Evolutionary conservation across 37 sponge, comb jelly and placozoan species (phyloP), one percentile per base, ranked within the genome.

Genomic region (Trichoplax adhaerens): DNA sequence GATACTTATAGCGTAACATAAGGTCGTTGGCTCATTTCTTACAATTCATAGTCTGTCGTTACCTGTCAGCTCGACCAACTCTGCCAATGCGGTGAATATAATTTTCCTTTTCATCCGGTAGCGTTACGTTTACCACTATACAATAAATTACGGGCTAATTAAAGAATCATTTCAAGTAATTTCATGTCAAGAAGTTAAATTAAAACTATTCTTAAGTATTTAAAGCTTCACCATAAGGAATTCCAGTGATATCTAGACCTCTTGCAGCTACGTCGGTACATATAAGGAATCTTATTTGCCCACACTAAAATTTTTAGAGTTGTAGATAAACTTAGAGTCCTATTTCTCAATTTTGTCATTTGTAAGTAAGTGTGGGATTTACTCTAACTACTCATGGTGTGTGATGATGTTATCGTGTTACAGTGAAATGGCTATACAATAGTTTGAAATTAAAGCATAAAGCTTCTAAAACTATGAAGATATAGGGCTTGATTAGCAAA

Each of bases 181-280:
- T 8, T 60, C 12, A 29, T 29, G 29, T 29, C 29, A 29, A 29
- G 29, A 29, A 29, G 8, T 60, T 8, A 12, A 60, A 12, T n/a
- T 8, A 60, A 60, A 60, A 60, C 62, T n/a, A 60, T 8, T 12
- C 10, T n/a, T 8, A 8, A 12, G 12, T 6, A 8, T 8, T 68
- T 5, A 29, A 50, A 46, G 50, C 48, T 48, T 76, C 67, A 82
- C 83, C 82, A 74, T 74, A 95, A 10, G 96, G 96, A 51, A 90
- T 84, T 1, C 96, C 96, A n/a, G 70, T 74, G 47, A 95, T 79
- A 73, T 95, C 96, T 47, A 95, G 84, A 56, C 96, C 96, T 65
- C 96, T 70, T 1, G 96, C 96, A 55, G 96, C 96, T 0, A 95
- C 96, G 55, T 95, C 96, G 1, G 96, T 95, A 70, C 96, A 95